Evolutionary conservation across 2,113 vertebrate genomes (phyloP), one percentile per base, ranked within the genome.

Genomic region (Colinus virginianus): DNA sequence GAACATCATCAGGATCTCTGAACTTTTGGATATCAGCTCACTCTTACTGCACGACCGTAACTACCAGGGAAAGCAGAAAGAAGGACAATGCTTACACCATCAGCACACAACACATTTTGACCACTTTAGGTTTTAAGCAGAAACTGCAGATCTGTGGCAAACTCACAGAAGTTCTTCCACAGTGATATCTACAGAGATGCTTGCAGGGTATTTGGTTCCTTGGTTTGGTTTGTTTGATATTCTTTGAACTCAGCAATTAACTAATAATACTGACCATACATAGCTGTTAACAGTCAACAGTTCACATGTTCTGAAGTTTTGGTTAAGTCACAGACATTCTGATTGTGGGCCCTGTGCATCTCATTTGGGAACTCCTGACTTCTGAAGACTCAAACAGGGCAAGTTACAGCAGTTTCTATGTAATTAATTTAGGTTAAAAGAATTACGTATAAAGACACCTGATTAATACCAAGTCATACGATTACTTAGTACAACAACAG

Each of bases 1-100:
- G 97, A 99, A 99, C 99, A 99, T 99, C 97, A 99, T 99, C 89
- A 99, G 98, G 97, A 99, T 99, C 98, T 99, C 99, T 6, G 99
- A 98, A 66, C 99, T 99, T 91, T 99, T 99, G 67, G 98, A 98
- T 90, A 99, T 99, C 93, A 99, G 96, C 75, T 99, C 99, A 38
- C 99, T 99, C 97, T 99, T 99, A 96, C 99, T 99, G 97, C 99
- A 99, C 1, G 99, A 99, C 32, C 99, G 98, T 88, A 99, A 97
- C 99, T 99, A 72, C 0, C 26, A 17, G 72, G 89, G 91, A 62
- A 68, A 58, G 4, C 9, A 8, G 0, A 7, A 6, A 21, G 55
- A 9, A 80, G 13, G 48, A 49, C 48, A 11, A 79, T n/a, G 28
- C 19, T 43, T 8, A 6, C 23, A 32, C 49, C 40, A n/a, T 51